Base-by-base conservation (phyloP, 2,888 invertebrate genomes). In the Spisula solida region DNA sequence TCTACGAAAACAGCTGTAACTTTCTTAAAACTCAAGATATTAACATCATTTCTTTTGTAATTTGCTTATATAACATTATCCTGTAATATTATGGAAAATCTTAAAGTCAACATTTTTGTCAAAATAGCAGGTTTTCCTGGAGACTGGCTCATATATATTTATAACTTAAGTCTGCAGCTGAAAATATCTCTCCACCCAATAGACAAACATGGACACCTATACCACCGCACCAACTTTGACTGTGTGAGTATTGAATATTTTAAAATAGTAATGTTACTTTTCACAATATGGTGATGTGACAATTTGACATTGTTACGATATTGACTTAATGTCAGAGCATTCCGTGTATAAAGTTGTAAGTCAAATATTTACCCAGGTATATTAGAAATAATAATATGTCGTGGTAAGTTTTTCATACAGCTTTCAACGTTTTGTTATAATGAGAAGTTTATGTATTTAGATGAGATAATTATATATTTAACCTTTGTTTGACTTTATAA, bases 241-340 rank as follows among this genome's bases (percentile, higher is more conserved):
- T 51, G 1, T 10, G 51, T 5, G 41, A 51, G 14, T 51, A 51
- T 51, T 10, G 51, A 51, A 66, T 66, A 25, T 66, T 25, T 66
- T 25, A 66, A 66, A 66, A 66, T 66, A 66, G 60, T 66, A 6
- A 66, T 25, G 60, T 66, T 66, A 66, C 60, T 66, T 66, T 25
- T 66, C 25, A 66, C 25, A 25, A 66, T 25, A 25, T 66, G 25
- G 60, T 66, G 60, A 66, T n/a, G n/a, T n/a, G 20, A 66, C 60
- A 66, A 66, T 66, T n/a, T 66, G 25, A 25, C n/a, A 25, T 25
- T 10, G 10, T 66, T 41, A 5, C 41, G 41, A 8, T 66, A 25
- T 66, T 66, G 60, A 66, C 60, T 25, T 66, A 66, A 25, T 25
- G 25, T 8, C 5, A 25, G 6, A 66, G 41, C n/a, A 66, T 16